Evolutionary conservation across 2,797 vertebrate genomes (phyloP), one percentile per base, ranked within the genome.

Genomic region (Catharus ustulatus): DNA sequence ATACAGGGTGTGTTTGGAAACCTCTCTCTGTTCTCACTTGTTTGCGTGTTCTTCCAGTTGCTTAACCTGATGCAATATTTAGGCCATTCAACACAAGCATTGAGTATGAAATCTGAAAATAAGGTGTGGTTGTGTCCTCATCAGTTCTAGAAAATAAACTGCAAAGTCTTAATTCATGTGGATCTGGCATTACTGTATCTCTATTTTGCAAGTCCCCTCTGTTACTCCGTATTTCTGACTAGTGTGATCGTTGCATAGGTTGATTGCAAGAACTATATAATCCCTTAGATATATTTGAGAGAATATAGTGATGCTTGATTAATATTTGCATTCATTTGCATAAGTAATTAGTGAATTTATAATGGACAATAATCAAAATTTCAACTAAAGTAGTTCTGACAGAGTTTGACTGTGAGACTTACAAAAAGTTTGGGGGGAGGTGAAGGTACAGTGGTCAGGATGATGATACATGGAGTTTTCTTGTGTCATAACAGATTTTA

Each of bases 1-100:
- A 99, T 96, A 96, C 97, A 42, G 96, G 93, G 99, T 99, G 97
- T 43, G 98, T 94, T 81, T 79, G 55, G 55, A 89, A 62, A 43
- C 36, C 0, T 71, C 15, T 68, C 23, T 40, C 42, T 55, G 5
- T 64, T 57, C 74, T 84, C 43, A 17, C n/a, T 75, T 59, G 15
- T 24, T 59, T 40, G 23, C 9, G 0, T 2, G 3, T 59, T 84
- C n/a, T 57, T 68, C 52, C 36, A n/a, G 16, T 57, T 78, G 27
- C 15, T 83, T 45, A 24, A 43, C 79, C 46, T 66, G 17, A 30
- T 52, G 16, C 9, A 73, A 5, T 87, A 24, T 57, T 76, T 38
- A 23, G 29, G 51, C 46, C 52, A 27, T 75, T 80, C 20, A 63
- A 42, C 11, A 36, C 10, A 48, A 20, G 8, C 61, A 21, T 51